These are phyloP conservation scores for Coptodon rendalli DNA, from an alignment of 2,113 vertebrate species.

Conservation along the genomic window DNA sequence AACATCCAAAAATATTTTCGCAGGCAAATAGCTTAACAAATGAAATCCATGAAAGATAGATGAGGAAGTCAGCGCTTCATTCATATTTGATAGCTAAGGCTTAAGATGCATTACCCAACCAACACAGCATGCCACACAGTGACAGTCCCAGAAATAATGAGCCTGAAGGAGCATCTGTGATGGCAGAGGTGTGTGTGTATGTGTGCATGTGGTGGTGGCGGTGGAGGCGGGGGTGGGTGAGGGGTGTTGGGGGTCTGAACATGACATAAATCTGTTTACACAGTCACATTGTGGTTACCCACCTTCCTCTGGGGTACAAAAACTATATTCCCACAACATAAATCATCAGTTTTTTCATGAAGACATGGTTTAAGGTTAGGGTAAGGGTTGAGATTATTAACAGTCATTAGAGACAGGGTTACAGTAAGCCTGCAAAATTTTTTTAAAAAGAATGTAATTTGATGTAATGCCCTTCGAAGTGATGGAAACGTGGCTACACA, in stretches of 20 bases:
- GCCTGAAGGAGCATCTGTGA: conserved; percentile 56
- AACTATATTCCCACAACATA: not conserved
- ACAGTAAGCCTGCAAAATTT: not conserved
- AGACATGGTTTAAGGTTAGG: not conserved
- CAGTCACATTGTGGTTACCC: not conserved
- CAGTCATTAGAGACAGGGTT: not conserved
- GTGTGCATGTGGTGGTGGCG: not conserved
- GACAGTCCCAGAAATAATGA: conserved; percentile 54
- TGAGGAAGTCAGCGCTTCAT: conserved; percentile 63
- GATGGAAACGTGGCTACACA: not conserved
- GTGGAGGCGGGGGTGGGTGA: rapidly evolving
- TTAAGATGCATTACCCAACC: conserved; percentile 62
- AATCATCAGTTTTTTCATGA: not conserved
- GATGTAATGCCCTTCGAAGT: not conserved
- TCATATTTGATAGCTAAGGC: conserved; percentile 64
- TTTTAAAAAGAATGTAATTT: not conserved
- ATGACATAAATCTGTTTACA: not conserved
- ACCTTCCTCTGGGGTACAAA: not conserved
- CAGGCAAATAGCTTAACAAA: conserved; percentile 63
- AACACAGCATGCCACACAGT: conserved; percentile 39
- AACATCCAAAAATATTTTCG: conserved; percentile 58
- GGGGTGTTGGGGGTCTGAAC: not conserved
- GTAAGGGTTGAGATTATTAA: not conserved
- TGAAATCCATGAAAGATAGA: conserved; percentile 64
- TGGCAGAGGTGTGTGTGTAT: conserved; percentile 1